Evolutionary conservation across 1,140 invertebrate genomes (phyloP), one percentile per base, ranked within the genome.

Genomic region (Drosophila yakuba): DNA sequence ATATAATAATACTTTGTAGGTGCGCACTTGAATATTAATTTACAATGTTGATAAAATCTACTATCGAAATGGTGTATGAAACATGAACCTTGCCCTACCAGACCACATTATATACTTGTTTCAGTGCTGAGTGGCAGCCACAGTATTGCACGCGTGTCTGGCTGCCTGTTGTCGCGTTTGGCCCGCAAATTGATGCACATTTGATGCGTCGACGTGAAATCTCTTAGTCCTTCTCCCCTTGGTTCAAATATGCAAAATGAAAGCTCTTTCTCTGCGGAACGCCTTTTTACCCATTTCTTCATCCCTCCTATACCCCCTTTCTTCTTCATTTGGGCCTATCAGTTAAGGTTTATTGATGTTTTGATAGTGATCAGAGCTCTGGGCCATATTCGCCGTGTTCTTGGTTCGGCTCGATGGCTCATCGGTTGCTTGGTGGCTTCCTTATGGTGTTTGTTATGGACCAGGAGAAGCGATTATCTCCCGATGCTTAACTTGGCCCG

Each of bases 331-430:
- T 15, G 45, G 39, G 50, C 51, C 58, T 83, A 90, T 83, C 88
- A 88, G 88, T 91, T 91, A 91, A 90, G 88, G 88, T 91, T 91
- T 91, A 91, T 91, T 91, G 88, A 91, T 91, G 88, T 91, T 91
- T 91, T 89, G 88, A 91, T 91, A 91, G 76, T 56, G 80, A 91
- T 91, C 89, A 80, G 61, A 52, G 89, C 86, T 77, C 74, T 77
- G 55, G 86, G 86, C 82, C 74, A 74, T 90, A 81, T 73, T 66
- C 5, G 38, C 38, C 36, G 44, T 48, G 58, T 52, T 64, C 59
- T 47, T 10, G 25, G 4, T 17, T 7, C 4, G 15, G 11, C 7
- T 20, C 32, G 20, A 32, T 32, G 32, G 50, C 43, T 50, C 44
- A 50, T 17, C 28, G 44, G 25, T 23, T 48, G 41, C 14, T 57